A percentile compares a stretch with the other conserved stretches of the same genome.
Evolutionary conservation across 2,797 vertebrate species (phyloP).

Genomic region (Acrossocheilus wenchowensis): DNA sequence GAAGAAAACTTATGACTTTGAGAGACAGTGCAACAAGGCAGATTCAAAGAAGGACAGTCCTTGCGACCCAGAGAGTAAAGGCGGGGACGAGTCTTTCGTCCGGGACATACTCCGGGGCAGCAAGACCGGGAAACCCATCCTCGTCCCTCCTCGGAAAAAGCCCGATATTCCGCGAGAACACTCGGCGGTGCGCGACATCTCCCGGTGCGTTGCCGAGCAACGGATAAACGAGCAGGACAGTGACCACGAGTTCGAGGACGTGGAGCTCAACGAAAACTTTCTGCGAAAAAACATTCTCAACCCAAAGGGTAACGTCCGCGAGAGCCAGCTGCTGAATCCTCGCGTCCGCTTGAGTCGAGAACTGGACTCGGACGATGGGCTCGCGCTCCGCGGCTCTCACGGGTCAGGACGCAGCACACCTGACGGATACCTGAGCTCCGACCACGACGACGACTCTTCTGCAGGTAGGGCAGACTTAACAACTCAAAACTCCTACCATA

Average conservation of each 20-base stretch:
- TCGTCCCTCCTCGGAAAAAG: conserved; percentile 70
- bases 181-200: neutral
- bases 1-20: conserved; percentile 62
- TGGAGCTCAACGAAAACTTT: conserved; percentile 84
- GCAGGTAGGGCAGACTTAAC: conserved; percentile 72
- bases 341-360: conserved; percentile 75
- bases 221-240: conserved; percentile 67
- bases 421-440: conserved; percentile 88
- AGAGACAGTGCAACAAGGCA: conserved; percentile 53
- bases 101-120: conserved; percentile 68
- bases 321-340: conserved; percentile 60
- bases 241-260: conserved; percentile 84
- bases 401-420: conserved; percentile 84
- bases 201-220: conserved; percentile 48
- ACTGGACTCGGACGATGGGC: conserved; percentile 79
- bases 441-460: conserved; percentile 86
- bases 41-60: conserved; percentile 5
- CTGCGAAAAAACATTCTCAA: conserved; percentile 78
- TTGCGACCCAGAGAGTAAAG: conserved; percentile 44
- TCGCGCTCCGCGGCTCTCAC: conserved; percentile 64
- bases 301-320: conserved; percentile 63
- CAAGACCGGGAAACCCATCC: conserved; percentile 73
- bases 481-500: neutral
- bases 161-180: conserved; percentile 44
- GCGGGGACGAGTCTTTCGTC: conserved; percentile 54